These are phyloP conservation scores for Odontomyia ornata DNA, from an alignment of 2,888 invertebrate genomes.

Conservation along the genomic window DNA sequence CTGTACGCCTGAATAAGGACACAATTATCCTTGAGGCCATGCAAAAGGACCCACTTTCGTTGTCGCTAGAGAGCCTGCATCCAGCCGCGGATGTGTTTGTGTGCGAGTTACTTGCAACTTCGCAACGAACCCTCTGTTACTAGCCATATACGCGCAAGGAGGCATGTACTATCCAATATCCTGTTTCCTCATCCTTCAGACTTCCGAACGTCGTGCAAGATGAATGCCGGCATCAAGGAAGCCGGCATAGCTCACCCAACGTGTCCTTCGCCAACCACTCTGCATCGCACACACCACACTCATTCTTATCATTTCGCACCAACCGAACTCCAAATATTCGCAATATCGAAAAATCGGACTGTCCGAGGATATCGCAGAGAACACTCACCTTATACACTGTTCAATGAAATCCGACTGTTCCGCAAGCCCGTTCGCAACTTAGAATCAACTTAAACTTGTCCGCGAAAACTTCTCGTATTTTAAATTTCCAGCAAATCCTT, in stretches of 20 bases:
- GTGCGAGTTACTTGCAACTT: background rate
- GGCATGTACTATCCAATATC: slow-evolving; percentile 7
- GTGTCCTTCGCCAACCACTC: slow-evolving; percentile 16
- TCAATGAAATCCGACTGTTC: slow-evolving; percentile 10
- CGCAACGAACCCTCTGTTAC: slow-evolving; percentile 14
- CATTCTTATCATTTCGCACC: slow-evolving; percentile 32
- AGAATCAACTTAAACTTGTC: background rate
- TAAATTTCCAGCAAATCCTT: too few species aligned
- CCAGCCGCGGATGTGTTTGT: background rate
- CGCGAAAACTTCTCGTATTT: background rate
- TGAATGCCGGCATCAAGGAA: slow-evolving; percentile 23
- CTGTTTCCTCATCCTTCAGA: background rate
- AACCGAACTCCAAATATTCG: background rate
- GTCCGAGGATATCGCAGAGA: background rate
- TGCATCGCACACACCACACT: slow-evolving; percentile 42
- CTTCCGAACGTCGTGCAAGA: background rate
- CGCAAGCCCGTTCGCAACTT: slow-evolving; percentile 1
- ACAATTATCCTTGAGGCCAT: slow-evolving; percentile 38
- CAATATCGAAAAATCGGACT: background rate
- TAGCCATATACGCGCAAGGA: background rate
- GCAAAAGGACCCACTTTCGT: slow-evolving; percentile 35
- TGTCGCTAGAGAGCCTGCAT: slow-evolving; percentile 14
- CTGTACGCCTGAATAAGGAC: slow-evolving; percentile 39
- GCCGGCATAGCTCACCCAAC: slow-evolving; percentile 25
- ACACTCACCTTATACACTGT: slow-evolving; percentile 42